phyloP scores from a whole-genome alignment of 2,888 invertebrate genomes.

The Marasmarcha lunaedactyla region DNA sequence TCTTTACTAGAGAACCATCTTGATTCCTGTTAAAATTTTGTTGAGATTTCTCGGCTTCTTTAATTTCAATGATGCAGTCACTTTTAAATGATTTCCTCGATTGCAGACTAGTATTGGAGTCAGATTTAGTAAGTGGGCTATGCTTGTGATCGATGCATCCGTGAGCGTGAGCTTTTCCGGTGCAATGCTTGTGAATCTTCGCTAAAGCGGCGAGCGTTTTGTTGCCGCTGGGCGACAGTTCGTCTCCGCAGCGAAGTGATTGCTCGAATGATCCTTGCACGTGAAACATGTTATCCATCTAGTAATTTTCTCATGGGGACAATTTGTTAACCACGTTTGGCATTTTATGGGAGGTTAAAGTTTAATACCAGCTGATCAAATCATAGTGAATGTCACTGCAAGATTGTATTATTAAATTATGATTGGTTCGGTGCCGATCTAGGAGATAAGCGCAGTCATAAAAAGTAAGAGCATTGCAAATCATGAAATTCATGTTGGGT shows the following conservation, averaged over 20 bases:
- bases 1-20: constrained; percentile 46
- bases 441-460: constrained; percentile 30
- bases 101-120: constrained; percentile 55
- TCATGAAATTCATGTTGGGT: constrained; percentile 19
- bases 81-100: constrained; percentile 50
- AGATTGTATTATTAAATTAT: constrained; percentile 37
- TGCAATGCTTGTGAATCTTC: constrained; percentile 78
- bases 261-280: constrained; percentile 70
- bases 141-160: constrained; percentile 72
- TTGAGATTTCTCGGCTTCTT: constrained; percentile 39
- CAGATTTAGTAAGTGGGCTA: constrained; percentile 53
- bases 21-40: constrained; percentile 31
- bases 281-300: constrained; percentile 56
- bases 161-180: constrained; percentile 81
- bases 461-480: constrained; percentile 28
- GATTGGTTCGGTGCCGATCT: constrained; percentile 40
- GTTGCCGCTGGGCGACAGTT: constrained; percentile 52
- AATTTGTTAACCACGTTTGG: constrained; percentile 27
- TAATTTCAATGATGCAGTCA: constrained; percentile 57
- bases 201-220: constrained; percentile 65
- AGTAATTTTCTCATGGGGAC: constrained; percentile 31
- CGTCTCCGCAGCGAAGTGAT: constrained; percentile 67
- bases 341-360: constrained; percentile 47
- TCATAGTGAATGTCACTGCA: constrained; percentile 47
- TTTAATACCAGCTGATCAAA: constrained; percentile 30